Conservation (phyloP, 1,140 invertebrate genomes). For the Ctenoplectra terminalis region DNA sequence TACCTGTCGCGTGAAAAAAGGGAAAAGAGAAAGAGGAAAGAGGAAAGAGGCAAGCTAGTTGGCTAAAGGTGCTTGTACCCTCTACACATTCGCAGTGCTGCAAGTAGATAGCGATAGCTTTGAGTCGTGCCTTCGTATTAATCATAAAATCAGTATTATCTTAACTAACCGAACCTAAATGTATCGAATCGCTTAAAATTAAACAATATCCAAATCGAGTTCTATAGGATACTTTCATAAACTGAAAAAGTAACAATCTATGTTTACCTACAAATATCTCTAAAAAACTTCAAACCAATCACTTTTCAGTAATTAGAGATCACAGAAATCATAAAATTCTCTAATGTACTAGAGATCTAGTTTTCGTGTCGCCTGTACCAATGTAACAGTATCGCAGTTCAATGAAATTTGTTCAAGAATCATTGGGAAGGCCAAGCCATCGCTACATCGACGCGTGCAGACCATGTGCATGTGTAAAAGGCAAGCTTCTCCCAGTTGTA, state of each 20-base stretch:
- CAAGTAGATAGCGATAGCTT: neutral
- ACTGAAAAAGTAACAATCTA: no score
- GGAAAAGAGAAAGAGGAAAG: slow-evolving; percentile 43
- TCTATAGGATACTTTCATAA: neutral
- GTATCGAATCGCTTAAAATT: neutral
- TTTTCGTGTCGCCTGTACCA: no score
- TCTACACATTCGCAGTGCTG: neutral
- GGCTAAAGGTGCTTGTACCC: slow-evolving; percentile 13
- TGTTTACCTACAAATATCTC: no score
- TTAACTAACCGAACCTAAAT: neutral
- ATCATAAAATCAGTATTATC: neutral
- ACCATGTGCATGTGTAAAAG: slow-evolving; percentile 44
- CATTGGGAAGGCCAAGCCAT: neutral
- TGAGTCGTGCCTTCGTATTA: no score
- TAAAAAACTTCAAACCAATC: no score
- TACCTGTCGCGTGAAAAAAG: slow-evolving; percentile 47
- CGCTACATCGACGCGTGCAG: neutral
- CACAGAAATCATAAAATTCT: no score
- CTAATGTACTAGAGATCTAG: no score
- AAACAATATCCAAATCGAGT: neutral
- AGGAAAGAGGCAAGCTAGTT: slow-evolving; percentile 46
- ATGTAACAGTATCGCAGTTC: no score
- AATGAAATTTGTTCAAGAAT: neutral
- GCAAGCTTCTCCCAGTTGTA: slow-evolving; percentile 43
- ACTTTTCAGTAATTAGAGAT: no score